Base-by-base conservation (phyloP, 1,140 invertebrate genomes). In the Drosophila kurseongensis region DNA sequence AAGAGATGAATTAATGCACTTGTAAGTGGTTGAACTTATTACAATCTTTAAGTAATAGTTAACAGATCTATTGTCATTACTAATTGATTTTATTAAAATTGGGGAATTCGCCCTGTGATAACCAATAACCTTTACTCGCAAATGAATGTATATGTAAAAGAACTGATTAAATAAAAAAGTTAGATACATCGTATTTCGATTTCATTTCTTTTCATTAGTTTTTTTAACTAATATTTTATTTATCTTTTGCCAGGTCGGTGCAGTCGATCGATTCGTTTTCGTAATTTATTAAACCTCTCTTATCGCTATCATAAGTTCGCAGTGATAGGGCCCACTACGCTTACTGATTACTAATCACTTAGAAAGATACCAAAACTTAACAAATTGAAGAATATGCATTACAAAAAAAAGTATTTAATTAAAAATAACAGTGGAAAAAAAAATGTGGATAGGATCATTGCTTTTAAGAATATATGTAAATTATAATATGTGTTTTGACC, bases 231-330 rank as follows among this genome's bases (percentile, higher is more conserved):
- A 32, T 62, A 18, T 44, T 54, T 38, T 23, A 9, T 5, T 23
- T 18, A 18, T 10, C 14, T 9, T 29, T 29, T 23, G 5, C 6
- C 8, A 7, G 29, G 29, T 8, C 16, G 5, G 23, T 40, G 41
- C 41, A 54, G 6, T 41, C 36, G 2, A 68, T 14, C 4, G 0
- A 38, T 45, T 40, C 4, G 14, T 38, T 14, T 29, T 27, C 9
- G 10, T 48, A 45, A 42, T 48, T 35, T 6, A 23, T 35, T 32
- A 32, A 62, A 67, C 29, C 41, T 27, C 4, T 48, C 72, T 67
- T 75, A 75, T 75, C 54, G 36, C 35, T 63, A 56, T 50, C 71
- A 18, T 27, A 16, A 18, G 9, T 45, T n/a, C 4, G 13, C 48
- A 61, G 9, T 40, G 41, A 59, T 59, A 29, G 5, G 9, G 23